Conservation (phyloP, 2,797 vertebrate species). For the Hemibagrus guttatus region DNA sequence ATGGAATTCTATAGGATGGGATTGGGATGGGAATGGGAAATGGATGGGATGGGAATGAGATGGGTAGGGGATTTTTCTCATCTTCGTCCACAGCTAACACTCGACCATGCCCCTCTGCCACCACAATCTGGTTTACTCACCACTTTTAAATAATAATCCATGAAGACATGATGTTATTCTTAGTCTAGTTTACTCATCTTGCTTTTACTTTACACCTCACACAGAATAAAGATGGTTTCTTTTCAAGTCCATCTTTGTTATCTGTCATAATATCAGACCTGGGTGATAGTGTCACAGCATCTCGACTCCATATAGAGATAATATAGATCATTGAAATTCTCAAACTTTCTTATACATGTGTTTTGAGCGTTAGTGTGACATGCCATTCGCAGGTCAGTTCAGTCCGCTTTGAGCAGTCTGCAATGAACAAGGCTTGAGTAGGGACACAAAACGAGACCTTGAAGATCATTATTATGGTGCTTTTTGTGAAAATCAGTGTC, state of each 20-base stretch:
- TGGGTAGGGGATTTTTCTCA: too few species aligned
- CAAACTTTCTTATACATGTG: neutral
- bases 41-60: too few species aligned
- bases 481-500: slow-evolving; percentile 17
- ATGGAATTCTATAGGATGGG: too few species aligned
- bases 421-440: neutral
- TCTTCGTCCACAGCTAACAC: too few species aligned
- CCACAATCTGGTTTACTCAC: too few species aligned
- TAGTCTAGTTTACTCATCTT: neutral
- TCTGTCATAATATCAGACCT: neutral
- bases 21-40: too few species aligned
- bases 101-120: too few species aligned
- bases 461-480: slow-evolving; percentile 1
- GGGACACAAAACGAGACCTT: neutral
- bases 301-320: neutral
- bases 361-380: neutral
- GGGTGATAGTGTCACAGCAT: neutral
- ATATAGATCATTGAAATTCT: too few species aligned
- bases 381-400: neutral
- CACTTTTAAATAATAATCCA: too few species aligned
- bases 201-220: neutral
- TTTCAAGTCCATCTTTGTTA: neutral
- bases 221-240: neutral
- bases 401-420: neutral
- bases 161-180: too few species aligned